Evolutionary conservation across 2,113 vertebrate genomes (phyloP), one percentile per base, ranked within the genome.

Genomic region (Melospiza melodia): DNA sequence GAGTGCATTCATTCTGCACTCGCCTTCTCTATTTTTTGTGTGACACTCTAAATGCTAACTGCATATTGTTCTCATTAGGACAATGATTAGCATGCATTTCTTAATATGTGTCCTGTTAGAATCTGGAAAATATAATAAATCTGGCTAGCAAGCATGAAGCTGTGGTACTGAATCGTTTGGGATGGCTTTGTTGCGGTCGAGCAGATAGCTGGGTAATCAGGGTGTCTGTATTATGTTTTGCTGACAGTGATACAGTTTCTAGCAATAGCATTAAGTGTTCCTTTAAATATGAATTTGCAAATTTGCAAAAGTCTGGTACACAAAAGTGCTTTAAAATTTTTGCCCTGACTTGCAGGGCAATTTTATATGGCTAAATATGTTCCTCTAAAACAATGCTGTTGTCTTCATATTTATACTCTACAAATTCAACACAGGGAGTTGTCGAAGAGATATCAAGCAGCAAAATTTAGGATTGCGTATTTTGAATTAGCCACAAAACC

Each of bases 61-160:
- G 69, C 67, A 76, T 86, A 73, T 87, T 96, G 62, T 93, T 97
- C 95, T 95, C 74, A 79, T 95, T 92, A 95, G 27, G 92, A 51
- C 73, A 92, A 61, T 65, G 86, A 89, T 96, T 93, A 93, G 82
- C 69, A 77, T 41, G 51, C 55, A 89, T 90, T 95, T 96, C 95
- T 87, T 76, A 88, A 28, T 94, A 88, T 74, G 65, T 93, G 82
- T 95, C 67, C 90, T 95, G 51, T 84, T 86, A 74, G 85, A 95
- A 80, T 39, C 81, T 96, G 84, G 86, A 88, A 96, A 91, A 90
- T 57, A 46, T 62, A 94, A 87, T 81, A 62, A 92, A 94, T 43
- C 71, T 92, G 89, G 72, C 65, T 93, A 85, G 85, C 79, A 89
- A 94, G 44, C 61, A 83, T 75, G 95, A 76, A 75, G 37, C 62